Evolutionary conservation across 2,797 vertebrate genomes (phyloP), one percentile per base, ranked within the genome.

Genomic region (Danio jaintianensis): DNA sequence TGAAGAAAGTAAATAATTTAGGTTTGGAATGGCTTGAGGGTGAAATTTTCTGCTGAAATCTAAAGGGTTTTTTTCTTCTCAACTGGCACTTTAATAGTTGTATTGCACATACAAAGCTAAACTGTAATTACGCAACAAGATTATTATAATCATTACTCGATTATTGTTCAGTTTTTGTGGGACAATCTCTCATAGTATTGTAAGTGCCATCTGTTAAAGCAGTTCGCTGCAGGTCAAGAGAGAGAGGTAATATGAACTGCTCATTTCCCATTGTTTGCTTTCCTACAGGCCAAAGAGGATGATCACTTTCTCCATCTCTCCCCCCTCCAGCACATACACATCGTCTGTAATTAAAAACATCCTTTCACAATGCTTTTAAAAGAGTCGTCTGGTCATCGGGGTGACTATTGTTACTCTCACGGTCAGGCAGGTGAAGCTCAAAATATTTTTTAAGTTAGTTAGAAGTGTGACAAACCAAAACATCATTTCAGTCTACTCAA

Each of bases 191-290:
- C 86, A 80, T 58, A 75, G 38, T 80, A 22, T 80, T 50, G 4
- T 73, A 58, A 86, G 45, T 85, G 64, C 82, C 88, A 85, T 91
- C 90, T 90, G 90, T 88, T 85, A 88, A 87, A 88, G 84, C 87
- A n/a, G 68, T 85, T 45, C 52, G 66, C 74, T 56, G 40, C 69
- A 79, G 87, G 89, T 92, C 89, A 90, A 82, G 87, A 86, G 87
- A 91, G 88, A 88, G 87, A 87, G 87, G 92, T 92, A 90, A 93
- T 93, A 90, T 89, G 91, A 93, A 89, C 89, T 92, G 85, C 87
- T 94, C 86, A 92, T 91, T 94, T 93, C 89, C 83, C 90, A 90
- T 84, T 92, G 91, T 94, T 94, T 93, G 91, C 89, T 93, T 94
- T 93, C 92, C 82, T 87, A 88, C 83, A 87, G 87, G 85, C 88